These are phyloP conservation scores for Itoplectis maculator DNA, from an alignment of 2,888 invertebrate genomes.

Conservation along the genomic window DNA sequence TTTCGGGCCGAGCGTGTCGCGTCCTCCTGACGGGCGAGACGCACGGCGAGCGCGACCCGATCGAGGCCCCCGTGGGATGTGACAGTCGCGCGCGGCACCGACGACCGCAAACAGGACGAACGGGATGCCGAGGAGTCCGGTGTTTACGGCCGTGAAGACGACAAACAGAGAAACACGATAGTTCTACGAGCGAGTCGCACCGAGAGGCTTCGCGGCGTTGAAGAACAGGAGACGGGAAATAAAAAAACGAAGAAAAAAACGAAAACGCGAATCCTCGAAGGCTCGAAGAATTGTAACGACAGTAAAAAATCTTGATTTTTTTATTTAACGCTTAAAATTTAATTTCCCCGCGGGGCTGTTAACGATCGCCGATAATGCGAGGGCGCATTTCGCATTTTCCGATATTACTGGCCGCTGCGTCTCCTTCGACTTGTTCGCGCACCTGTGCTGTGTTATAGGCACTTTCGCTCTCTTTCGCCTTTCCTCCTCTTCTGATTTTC, in stretches of 20 bases:
- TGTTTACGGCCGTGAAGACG: conserved; percentile 44
- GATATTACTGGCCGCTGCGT: background rate
- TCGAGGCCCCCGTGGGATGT: conserved; percentile 16
- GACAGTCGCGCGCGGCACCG: conserved; percentile 28
- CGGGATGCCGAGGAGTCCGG: conserved; percentile 37
- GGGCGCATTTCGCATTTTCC: background rate
- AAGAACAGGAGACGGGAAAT: background rate
- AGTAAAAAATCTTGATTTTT: too few species aligned
- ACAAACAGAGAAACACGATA: conserved; percentile 17
- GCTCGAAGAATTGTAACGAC: conserved; percentile 28
- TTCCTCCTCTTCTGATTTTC: background rate
- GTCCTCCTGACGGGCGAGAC: background rate
- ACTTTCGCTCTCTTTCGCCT: background rate
- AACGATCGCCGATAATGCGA: conserved; percentile 9
- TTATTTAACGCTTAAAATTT: background rate
- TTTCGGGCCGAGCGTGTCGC: conserved; percentile 1
- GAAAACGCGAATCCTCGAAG: conserved; percentile 4
- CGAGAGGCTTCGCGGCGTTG: background rate
- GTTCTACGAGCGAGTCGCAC: conserved; percentile 24
- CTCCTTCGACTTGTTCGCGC: background rate
- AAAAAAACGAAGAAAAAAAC: too few species aligned
- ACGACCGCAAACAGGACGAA: background rate
- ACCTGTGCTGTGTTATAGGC: background rate
- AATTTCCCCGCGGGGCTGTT: background rate
- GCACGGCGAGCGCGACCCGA: background rate